phyloP scores from a whole-genome alignment of 2,797 vertebrate species.

The Holocentrus rufus region DNA sequence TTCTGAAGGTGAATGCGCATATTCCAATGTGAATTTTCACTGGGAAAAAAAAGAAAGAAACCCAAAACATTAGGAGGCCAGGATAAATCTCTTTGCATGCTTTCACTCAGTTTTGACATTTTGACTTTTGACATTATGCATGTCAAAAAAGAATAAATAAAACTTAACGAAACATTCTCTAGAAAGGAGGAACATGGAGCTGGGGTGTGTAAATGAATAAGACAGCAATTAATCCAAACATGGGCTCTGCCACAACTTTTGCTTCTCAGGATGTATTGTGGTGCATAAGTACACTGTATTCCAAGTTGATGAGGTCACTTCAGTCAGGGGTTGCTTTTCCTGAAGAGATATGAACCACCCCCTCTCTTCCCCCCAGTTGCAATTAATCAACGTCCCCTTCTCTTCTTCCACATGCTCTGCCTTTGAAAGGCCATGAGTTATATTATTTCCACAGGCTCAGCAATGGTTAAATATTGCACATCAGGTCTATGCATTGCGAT shows the following conservation, averaged over 20 bases:
- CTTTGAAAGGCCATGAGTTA: background rate
- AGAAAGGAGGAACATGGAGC: conserved; percentile 13
- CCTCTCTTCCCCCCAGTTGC: too few species aligned
- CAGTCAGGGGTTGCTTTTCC: conserved; percentile 4
- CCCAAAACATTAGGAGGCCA: background rate
- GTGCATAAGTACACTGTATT: conserved; percentile 74
- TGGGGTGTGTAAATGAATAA: conserved; percentile 20
- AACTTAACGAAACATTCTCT: conserved; percentile 24
- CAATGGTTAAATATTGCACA: conserved; percentile 46
- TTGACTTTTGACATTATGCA: conserved; percentile 10
- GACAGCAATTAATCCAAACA: conserved; percentile 54
- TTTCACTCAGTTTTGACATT: conserved; percentile 16
- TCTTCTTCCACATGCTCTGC: background rate
- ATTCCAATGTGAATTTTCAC: conserved; percentile 30
- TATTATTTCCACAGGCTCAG: background rate
- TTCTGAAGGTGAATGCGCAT: conserved; percentile 28
- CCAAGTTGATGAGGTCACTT: conserved; percentile 28
- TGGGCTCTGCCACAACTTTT: conserved; percentile 13
- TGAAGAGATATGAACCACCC: background rate
- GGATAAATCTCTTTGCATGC: conserved; percentile 32
- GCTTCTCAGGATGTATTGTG: conserved; percentile 39
- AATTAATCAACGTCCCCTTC: background rate
- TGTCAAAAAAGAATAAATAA: background rate
- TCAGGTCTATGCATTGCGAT: conserved; percentile 17
- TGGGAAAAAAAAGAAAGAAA: background rate